These are phyloP conservation scores for Pachyseris speciosa DNA, from an alignment of 64 coral and sea anemone genomes.

Conservation along the genomic window DNA sequence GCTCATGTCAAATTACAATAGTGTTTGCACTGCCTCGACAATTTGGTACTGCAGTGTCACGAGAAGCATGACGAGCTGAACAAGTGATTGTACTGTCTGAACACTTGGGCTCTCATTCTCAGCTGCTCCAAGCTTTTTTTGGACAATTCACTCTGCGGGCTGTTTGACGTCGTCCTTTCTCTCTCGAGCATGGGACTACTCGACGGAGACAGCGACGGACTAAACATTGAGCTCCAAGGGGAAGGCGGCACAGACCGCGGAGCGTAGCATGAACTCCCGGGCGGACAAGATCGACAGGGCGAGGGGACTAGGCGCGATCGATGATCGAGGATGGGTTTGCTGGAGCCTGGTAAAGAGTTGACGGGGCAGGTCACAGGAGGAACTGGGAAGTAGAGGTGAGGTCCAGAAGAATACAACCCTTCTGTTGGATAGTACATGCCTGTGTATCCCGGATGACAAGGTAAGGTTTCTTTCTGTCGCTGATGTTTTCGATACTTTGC, in stretches of 20 bases:
- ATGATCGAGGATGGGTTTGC: constrained; percentile 57
- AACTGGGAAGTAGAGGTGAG: constrained; percentile 64
- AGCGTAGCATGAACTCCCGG: constrained; percentile 76
- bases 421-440: constrained; percentile 80
- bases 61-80: constrained; percentile 8
- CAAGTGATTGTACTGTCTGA: constrained; percentile 20
- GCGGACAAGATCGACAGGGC: constrained; percentile 72
- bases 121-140: constrained; percentile 83
- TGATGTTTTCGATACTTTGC: constrained; percentile 93
- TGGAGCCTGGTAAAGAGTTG: constrained; percentile 78
- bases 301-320: constrained; percentile 46
- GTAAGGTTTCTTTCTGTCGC: constrained; percentile 71
- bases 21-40: not conserved
- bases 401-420: constrained; percentile 24
- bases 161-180: not conserved
- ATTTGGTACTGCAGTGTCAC: not conserved
- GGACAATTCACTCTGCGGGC: constrained; percentile 54
- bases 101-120: constrained; percentile 73
- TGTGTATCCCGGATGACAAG: constrained; percentile 51
- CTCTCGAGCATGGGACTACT: constrained; percentile 57
- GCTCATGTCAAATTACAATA: no score
- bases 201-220: constrained; percentile 47
- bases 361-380: constrained; percentile 69
- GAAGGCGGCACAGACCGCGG: not conserved
- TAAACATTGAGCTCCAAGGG: constrained; percentile 65